Percentiles rank a stretch among this genome's conserved stretches.
These are phyloP conservation scores for Ectobius pallidus DNA, from an alignment of 2,888 invertebrate species.

Conservation along the genomic window DNA sequence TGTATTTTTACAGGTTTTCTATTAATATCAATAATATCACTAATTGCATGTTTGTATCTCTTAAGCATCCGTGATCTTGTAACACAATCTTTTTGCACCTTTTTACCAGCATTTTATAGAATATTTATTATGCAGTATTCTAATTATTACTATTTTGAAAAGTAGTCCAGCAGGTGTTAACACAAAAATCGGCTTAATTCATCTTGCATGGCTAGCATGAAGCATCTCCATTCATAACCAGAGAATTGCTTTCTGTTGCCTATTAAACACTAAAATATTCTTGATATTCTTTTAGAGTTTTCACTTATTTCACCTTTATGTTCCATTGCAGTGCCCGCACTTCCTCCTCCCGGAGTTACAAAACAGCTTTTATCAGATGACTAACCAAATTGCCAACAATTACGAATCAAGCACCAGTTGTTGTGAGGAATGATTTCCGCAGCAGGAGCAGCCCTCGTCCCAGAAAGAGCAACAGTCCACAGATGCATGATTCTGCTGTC, in stretches of 20 bases:
- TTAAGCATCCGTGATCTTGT: too few species aligned
- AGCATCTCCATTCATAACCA: too few species aligned
- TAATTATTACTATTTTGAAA: too few species aligned
- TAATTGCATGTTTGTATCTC: too few species aligned
- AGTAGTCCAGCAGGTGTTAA: too few species aligned
- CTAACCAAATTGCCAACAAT: constrained; percentile 40
- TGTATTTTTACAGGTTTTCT: too few species aligned
- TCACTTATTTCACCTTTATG: constrained; percentile 17
- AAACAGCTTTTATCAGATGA: constrained; percentile 43
- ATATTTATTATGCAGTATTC: too few species aligned
- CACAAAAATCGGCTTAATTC: too few species aligned
- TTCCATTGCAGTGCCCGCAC: constrained; percentile 39
- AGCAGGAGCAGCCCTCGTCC: constrained; percentile 32
- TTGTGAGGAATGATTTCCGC: constrained; percentile 36
- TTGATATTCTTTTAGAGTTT: background rate
- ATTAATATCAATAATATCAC: too few species aligned
- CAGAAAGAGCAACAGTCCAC: constrained; percentile 18
- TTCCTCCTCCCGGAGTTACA: constrained; percentile 41
- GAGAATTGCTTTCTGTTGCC: background rate
- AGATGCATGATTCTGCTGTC: constrained; percentile 19
- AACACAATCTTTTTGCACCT: too few species aligned
- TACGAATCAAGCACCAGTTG: constrained; percentile 34
- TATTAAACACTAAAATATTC: background rate
- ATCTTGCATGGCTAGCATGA: too few species aligned
- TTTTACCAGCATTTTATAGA: too few species aligned